Conservation (phyloP, 2,113 vertebrate species). For the Bagarius yarrelli region DNA sequence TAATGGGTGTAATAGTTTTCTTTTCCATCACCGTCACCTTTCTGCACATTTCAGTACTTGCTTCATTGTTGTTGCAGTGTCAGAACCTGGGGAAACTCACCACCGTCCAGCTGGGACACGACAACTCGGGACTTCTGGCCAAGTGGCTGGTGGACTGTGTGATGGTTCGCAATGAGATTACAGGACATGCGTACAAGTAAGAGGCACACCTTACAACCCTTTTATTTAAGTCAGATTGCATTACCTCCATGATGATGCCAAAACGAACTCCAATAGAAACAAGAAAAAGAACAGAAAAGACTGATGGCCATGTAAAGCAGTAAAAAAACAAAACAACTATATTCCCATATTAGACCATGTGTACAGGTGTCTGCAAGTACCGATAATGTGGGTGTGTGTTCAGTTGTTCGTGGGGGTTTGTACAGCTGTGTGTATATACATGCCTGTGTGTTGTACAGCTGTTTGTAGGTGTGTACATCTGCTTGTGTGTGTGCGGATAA, state of each 20-base stretch:
- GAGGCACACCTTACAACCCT: constrained; percentile 36
- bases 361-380: too few species aligned
- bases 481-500: too few species aligned
- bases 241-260: neutral
- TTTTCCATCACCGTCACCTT: too few species aligned
- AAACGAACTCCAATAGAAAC: neutral
- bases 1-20: too few species aligned
- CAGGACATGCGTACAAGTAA: constrained; percentile 94
- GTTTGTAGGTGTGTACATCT: too few species aligned
- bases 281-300: neutral
- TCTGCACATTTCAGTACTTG: neutral
- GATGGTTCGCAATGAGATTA: constrained; percentile 97
- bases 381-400: too few species aligned
- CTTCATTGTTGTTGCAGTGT: constrained; percentile 71
- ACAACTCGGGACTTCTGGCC: constrained; percentile 93
- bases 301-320: neutral
- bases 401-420: too few species aligned
- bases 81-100: constrained; percentile 96
- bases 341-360: too few species aligned
- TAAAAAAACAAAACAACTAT: neutral
- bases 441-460: too few species aligned
- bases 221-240: neutral
- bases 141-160: constrained; percentile 98
- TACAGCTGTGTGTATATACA: too few species aligned
- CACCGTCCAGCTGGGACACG: constrained; percentile 92